Evolutionary conservation across 1,140 invertebrate genomes (phyloP).

Genomic region (Drosophila tsacasi): DNA sequence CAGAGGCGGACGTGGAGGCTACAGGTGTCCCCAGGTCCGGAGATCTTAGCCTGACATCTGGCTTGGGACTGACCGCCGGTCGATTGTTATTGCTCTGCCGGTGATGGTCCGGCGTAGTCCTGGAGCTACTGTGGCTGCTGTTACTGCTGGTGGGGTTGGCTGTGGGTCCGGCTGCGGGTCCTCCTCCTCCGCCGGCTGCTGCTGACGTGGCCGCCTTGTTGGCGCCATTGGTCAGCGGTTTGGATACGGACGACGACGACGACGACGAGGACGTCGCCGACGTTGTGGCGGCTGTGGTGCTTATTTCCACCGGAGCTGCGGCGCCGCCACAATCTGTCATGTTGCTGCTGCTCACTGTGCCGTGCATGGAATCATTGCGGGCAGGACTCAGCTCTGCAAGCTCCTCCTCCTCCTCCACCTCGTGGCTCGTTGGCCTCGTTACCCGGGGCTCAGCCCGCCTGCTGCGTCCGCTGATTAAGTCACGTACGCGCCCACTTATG

Average conservation of each 20-base stretch:
- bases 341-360: conserved; percentile 44
- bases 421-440: conserved; percentile 32
- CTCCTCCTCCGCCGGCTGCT: conserved; percentile 10
- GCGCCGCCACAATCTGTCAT: conserved; percentile 76
- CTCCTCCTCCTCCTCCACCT: not conserved
- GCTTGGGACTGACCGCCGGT: conserved; percentile 13
- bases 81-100: conserved; percentile 71
- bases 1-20: conserved; percentile 19
- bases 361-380: conserved; percentile 57
- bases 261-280: conserved; percentile 32
- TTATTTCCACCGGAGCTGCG: conserved; percentile 48
- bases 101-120: conserved; percentile 52
- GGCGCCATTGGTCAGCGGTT: conserved; percentile 71
- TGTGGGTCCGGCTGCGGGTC: conserved; percentile 7
- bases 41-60: conserved; percentile 35
- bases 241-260: conserved; percentile 29
- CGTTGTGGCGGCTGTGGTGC: conserved; percentile 27
- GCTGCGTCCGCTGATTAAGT: conserved; percentile 69
- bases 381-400: conserved; percentile 4
- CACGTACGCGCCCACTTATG: conserved; percentile 68
- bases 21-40: conserved; percentile 34
- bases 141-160: conserved; percentile 19
- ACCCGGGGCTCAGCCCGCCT: conserved; percentile 30
- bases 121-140: conserved; percentile 41
- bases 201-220: conserved; percentile 45